Base-by-base conservation (phyloP, 1,140 invertebrate genomes). In the Pseudachorutes palmiensis region DNA sequence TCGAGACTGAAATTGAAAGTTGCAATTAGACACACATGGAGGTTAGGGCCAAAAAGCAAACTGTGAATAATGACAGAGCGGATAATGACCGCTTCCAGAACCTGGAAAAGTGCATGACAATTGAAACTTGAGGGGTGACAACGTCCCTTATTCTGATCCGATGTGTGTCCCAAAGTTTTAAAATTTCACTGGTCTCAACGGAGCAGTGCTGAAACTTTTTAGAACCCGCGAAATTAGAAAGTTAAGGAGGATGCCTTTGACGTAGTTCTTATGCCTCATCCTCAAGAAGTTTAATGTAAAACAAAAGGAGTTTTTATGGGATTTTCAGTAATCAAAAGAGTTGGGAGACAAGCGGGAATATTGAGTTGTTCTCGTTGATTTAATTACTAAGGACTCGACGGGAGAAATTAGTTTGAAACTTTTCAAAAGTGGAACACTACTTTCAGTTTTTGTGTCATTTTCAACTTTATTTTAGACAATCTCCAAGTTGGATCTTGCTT, bases 311-410 rank as follows among this genome's bases (percentile, higher is more conserved):
- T 45, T 45, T 45, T 19, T 45, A 12, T 45, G 19, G 9, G 36
- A 45, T 45, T 45, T 19, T 19, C 9, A 9, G 9, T 45, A 45
- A 45, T 45, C 36, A 45, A 19, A 45, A 19, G 9, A 12, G 36
- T 45, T 45, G 36, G 36, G 36, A 45, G 9, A 45, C 9, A 45
- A 45, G 19, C 36, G 36, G 36, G 9, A 45, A 45, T 12, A 45
- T 9, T 45, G 51, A 26, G 24, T 19, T 9, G 12, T 55, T 5
- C 24, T 5, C 5, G 12, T 55, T 55, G 51, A 55, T 55, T 55
- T 55, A 55, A 55, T 55, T 55, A 55, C 24, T 22, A 55, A 55
- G 51, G 51, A 26, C 36, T 45, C 9, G 36, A 45, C 9, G 36
- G 19, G 36, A 45, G 36, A 45, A 45, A 45, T 9, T 45, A 9